Evolutionary conservation across 2,113 vertebrate species (phyloP).

Genomic region (Rhegmatorhina hoffmannsi): DNA sequence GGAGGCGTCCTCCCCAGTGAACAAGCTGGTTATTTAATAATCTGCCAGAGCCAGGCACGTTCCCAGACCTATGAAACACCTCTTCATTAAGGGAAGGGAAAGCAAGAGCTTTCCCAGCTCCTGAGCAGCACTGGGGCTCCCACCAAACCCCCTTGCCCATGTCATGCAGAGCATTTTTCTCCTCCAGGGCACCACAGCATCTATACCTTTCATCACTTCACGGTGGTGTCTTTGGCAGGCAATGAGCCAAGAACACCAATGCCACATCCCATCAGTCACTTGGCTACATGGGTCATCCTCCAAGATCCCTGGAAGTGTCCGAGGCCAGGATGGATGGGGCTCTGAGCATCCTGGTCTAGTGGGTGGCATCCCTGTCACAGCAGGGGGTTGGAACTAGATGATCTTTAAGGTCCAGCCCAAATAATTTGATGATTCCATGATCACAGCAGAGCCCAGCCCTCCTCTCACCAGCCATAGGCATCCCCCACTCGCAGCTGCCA

Average conservation of each 20-base stretch:
- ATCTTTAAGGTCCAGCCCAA: background rate
- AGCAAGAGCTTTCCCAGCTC: background rate
- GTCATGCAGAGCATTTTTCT: accelerated
- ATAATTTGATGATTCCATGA: background rate
- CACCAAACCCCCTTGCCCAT: background rate
- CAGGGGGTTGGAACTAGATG: background rate
- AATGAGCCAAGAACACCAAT: background rate
- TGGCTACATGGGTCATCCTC: accelerated
- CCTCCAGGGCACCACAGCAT: accelerated
- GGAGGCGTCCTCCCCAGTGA: background rate
- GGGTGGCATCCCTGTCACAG: background rate
- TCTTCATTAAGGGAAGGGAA: background rate
- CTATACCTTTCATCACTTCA: accelerated
- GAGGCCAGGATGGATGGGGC: background rate
- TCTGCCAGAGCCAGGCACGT: background rate
- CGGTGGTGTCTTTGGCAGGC: accelerated
- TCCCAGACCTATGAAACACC: background rate
- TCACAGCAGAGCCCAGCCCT: background rate
- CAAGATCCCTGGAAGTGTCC: background rate
- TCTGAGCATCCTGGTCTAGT: background rate
- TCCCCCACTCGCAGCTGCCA: background rate
- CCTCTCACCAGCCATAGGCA: accelerated
- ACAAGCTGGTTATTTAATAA: background rate
- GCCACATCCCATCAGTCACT: accelerated
- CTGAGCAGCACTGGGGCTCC: accelerated